phyloP scores from a whole-genome alignment of 2,888 invertebrate species.

The Galeruca laticollis region DNA sequence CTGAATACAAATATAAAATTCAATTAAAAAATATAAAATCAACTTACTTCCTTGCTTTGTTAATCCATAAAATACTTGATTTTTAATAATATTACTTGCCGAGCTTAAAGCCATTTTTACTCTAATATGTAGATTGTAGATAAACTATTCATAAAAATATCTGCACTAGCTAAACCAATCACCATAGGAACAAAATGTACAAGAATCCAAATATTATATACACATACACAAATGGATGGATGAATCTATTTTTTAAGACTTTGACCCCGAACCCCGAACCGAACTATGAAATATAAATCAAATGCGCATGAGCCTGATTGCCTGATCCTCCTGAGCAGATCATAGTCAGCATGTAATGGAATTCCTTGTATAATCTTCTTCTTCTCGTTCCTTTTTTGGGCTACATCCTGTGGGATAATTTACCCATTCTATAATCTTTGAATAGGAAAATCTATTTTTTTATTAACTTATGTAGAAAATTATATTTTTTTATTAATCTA shows the following conservation, averaged over 20 bases:
- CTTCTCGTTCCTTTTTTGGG: too few relatives aligned
- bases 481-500: too few relatives aligned
- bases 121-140: not conserved
- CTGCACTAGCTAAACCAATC: not conserved
- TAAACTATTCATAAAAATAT: not conserved
- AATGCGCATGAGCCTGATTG: too few relatives aligned
- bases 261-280: slow-evolving; percentile 25
- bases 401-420: too few relatives aligned
- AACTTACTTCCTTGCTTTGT: slow-evolving; percentile 55
- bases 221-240: not conserved
- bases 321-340: too few relatives aligned
- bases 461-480: too few relatives aligned
- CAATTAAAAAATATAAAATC: slow-evolving; percentile 27
- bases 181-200: not conserved
- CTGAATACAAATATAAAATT: slow-evolving; percentile 12
- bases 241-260: slow-evolving; percentile 18
- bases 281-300: slow-evolving; percentile 10
- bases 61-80: slow-evolving; percentile 41
- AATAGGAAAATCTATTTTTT: too few relatives aligned
- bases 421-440: too few relatives aligned
- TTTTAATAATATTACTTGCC: slow-evolving; percentile 55
- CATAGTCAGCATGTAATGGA: too few relatives aligned
- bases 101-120: slow-evolving; percentile 58
- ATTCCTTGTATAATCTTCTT: too few relatives aligned
- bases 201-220: not conserved